Conservation (phyloP, 2,797 vertebrate genomes). For the Hylomyscus alleni region DNA sequence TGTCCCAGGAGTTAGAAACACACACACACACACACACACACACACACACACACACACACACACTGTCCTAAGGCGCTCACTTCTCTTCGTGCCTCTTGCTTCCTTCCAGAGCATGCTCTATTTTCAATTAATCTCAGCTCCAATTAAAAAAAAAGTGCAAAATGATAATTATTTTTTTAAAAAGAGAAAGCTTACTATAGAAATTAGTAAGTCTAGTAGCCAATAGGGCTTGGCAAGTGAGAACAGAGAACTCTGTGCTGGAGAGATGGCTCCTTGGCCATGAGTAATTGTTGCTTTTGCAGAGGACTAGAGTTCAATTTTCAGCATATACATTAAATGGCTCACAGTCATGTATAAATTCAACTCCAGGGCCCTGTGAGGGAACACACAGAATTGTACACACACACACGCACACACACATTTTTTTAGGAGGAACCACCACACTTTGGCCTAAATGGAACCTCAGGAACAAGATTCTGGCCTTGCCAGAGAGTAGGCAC, state of each 20-base stretch:
- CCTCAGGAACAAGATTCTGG: neutral
- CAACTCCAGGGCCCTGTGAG: neutral
- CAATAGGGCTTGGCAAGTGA: neutral
- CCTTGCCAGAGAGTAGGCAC: neutral
- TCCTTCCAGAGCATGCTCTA: neutral
- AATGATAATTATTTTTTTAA: neutral
- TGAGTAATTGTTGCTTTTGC: neutral
- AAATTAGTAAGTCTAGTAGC: neutral
- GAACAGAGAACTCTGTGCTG: neutral
- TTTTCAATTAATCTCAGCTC: neutral
- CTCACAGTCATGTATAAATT: too few species aligned
- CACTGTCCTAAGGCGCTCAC: neutral
- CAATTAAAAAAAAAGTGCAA: neutral
- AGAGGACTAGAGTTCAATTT: neutral
- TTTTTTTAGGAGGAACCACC: neutral
- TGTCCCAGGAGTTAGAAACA: neutral
- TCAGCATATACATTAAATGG: too few species aligned
- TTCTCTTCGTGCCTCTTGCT: neutral
- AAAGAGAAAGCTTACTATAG: neutral
- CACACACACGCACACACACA: neutral
- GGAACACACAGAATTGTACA: neutral
- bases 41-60: neutral
- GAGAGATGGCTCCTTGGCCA: neutral
- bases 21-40: neutral
- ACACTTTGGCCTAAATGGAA: neutral